Conservation (phyloP, 2,113 vertebrate genomes). For the Mesoclemmys tuberculata region DNA sequence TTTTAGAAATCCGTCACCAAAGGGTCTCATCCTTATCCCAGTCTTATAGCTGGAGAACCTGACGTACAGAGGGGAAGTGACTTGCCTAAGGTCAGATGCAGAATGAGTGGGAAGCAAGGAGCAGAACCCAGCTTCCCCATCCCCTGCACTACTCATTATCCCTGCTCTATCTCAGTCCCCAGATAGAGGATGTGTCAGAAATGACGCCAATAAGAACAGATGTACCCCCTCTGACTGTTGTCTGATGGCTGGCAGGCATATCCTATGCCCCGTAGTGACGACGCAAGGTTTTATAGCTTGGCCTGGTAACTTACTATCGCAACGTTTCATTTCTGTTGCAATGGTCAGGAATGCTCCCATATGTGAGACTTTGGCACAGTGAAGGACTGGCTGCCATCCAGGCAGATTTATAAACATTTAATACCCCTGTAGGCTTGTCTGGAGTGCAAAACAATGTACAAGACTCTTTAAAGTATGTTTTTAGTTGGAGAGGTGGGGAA, state of each 20-base stretch:
- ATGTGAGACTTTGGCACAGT: neutral
- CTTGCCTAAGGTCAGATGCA: neutral
- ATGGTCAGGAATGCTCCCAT: neutral
- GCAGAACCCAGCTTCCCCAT: neutral
- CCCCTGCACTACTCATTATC: neutral
- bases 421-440: neutral
- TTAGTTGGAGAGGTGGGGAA: neutral
- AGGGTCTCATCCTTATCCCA: constrained; percentile 39
- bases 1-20: neutral
- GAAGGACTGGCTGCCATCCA: neutral
- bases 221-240: neutral
- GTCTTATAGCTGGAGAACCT: constrained; percentile 40
- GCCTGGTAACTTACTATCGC: neutral
- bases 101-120: neutral
- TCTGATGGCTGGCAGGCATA: neutral
- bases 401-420: neutral
- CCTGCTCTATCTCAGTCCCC: neutral
- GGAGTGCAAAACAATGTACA: neutral
- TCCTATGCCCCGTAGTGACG: neutral
- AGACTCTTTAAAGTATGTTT: neutral
- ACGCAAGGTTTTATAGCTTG: neutral
- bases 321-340: neutral
- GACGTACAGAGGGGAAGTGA: neutral
- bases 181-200: neutral
- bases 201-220: neutral